Base-by-base conservation (phyloP, 2,888 invertebrate genomes). In the Lycia hirtaria region DNA sequence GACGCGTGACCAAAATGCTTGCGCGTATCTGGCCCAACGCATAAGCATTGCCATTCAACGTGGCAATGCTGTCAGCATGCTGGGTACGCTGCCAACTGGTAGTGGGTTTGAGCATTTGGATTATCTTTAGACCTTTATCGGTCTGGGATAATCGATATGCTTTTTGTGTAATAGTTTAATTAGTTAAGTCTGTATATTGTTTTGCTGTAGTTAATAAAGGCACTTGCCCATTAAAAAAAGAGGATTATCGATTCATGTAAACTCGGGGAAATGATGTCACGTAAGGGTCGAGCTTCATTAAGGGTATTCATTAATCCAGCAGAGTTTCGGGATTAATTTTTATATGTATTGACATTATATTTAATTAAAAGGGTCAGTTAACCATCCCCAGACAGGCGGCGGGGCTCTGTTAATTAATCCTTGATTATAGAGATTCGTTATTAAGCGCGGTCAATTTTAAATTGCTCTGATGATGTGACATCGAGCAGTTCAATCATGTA, bases 211-310 rank as follows among this genome's bases (percentile, higher is more conserved):
- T n/a, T n/a, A n/a, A n/a, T n/a, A n/a, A n/a, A n/a, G n/a, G n/a
- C n/a, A n/a, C n/a, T n/a, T n/a, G n/a, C n/a, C n/a, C n/a, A n/a
- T n/a, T n/a, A n/a, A n/a, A n/a, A 7, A 20, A 41, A 2, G n/a
- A 26, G 17, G 41, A n/a, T n/a, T 41, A 68, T 67, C 69, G 67
- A 67, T 68, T 68, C 64, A 62, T 65, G 60, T 62, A 64, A 60
- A 64, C 61, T 59, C 58, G 59, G 55, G 54, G n/a, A n/a, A n/a
- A n/a, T 41, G 22, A 22, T 33, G 24, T 58, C 57, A 61, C 65
- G 65, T 67, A 65, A 62, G 62, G 55, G 49, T 22, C 20, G 38
- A 60, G 53, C 62, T 65, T 68, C 65, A 64, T 66, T 67, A 62
- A 51, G 33, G 45, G 45, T 40, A 47, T 45, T 55, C 43, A 47